These are phyloP conservation scores for Diabrotica balteata DNA, from an alignment of 2,888 invertebrate genomes.

Conservation along the genomic window DNA sequence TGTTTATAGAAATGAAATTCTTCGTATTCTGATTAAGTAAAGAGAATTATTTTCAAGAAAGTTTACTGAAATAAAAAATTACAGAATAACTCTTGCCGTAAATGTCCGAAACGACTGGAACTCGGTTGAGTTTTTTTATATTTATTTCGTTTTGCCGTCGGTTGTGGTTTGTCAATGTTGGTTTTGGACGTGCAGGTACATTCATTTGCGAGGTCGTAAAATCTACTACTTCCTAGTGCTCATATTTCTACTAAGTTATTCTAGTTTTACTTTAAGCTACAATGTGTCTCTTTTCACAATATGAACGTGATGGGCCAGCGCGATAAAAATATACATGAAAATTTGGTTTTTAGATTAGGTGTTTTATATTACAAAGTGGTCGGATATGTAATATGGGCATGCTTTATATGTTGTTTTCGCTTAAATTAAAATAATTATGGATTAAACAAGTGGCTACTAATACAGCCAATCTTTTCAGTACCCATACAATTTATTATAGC, in stretches of 20 bases:
- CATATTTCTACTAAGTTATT: conserved; percentile 19
- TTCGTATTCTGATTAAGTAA: no score
- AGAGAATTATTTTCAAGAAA: no score
- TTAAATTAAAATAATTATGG: no score
- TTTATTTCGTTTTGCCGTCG: conserved; percentile 1
- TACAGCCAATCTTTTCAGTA: no score
- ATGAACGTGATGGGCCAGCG: neutral
- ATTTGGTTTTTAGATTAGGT: conserved; percentile 8
- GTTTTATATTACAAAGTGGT: neutral
- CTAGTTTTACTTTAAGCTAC: conserved; percentile 15
- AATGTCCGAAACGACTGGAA: no score
- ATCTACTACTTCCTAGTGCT: conserved; percentile 25
- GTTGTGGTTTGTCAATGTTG: conserved; percentile 6
- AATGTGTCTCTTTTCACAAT: conserved; percentile 21
- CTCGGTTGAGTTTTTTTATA: neutral
- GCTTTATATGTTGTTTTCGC: no score
- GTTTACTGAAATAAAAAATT: no score
- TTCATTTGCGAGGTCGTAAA: conserved; percentile 24
- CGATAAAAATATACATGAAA: neutral
- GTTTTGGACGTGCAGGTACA: conserved; percentile 20
- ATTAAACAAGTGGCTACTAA: no score
- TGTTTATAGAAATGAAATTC: no score
- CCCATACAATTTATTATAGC: no score
- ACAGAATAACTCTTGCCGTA: no score
- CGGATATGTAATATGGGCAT: no score